These are phyloP conservation scores for Sceliomorpha sp. DNA, from an alignment of 2,888 invertebrate genomes.

Conservation along the genomic window DNA sequence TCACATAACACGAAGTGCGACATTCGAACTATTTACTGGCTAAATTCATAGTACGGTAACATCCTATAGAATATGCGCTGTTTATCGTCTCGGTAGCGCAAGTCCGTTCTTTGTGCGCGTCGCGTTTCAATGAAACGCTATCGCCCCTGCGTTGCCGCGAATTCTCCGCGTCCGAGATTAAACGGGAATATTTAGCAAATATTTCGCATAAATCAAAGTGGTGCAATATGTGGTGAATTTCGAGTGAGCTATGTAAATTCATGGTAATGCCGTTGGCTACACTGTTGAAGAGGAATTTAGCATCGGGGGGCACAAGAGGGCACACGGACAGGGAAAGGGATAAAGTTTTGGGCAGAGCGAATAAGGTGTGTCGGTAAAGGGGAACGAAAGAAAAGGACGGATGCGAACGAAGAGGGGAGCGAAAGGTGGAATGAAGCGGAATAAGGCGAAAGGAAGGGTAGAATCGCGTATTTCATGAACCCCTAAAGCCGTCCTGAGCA, in stretches of 20 bases:
- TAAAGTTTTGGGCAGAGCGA: constrained; percentile 34
- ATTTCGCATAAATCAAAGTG: constrained; percentile 78
- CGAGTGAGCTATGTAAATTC: constrained; percentile 77
- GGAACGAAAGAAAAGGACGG: constrained; percentile 27
- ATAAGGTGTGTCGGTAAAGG: constrained; percentile 26
- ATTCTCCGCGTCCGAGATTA: constrained; percentile 71
- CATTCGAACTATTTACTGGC: no score
- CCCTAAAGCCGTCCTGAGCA: constrained; percentile 69
- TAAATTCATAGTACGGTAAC: background rate
- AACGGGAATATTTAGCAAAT: constrained; percentile 77
- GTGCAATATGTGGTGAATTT: constrained; percentile 75
- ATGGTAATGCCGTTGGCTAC: constrained; percentile 75
- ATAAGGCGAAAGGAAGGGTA: constrained; percentile 53
- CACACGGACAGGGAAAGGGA: constrained; percentile 37
- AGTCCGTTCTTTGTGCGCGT: constrained; percentile 14
- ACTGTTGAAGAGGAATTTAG: constrained; percentile 69
- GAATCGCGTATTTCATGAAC: constrained; percentile 75
- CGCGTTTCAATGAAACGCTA: constrained; percentile 29
- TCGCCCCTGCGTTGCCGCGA: constrained; percentile 55
- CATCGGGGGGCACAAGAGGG: constrained; percentile 47
- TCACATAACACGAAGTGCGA: no score
- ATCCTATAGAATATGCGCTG: background rate
- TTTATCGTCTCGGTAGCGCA: constrained; percentile 16
- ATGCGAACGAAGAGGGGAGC: constrained; percentile 53
- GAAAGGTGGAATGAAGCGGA: constrained; percentile 26